Base-by-base conservation (phyloP, 1,140 invertebrate species). In the Cepaea nemoralis region DNA sequence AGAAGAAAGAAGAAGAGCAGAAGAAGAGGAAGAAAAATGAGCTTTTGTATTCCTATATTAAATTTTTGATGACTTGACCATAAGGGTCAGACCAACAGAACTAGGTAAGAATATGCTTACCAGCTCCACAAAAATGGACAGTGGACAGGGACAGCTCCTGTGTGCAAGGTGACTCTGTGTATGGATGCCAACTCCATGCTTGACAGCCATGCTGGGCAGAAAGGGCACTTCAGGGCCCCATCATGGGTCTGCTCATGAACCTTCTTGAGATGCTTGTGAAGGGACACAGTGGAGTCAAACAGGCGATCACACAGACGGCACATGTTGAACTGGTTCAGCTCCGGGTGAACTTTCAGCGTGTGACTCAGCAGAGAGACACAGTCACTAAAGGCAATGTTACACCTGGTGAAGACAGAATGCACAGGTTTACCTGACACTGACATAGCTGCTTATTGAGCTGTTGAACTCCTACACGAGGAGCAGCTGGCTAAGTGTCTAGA, bases 41-140 rank as follows among this genome's bases (percentile, higher is more conserved):
- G n/a, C n/a, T n/a, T n/a, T n/a, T n/a, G n/a, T n/a, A n/a, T n/a
- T n/a, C n/a, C n/a, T n/a, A n/a, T n/a, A n/a, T n/a, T n/a, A n/a
- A n/a, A n/a, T n/a, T n/a, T n/a, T n/a, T n/a, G n/a, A n/a, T n/a
- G n/a, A n/a, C n/a, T n/a, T n/a, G n/a, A n/a, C n/a, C n/a, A n/a
- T n/a, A n/a, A n/a, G n/a, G n/a, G n/a, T n/a, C n/a, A n/a, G n/a
- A n/a, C n/a, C n/a, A n/a, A n/a, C n/a, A n/a, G n/a, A n/a, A n/a
- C n/a, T n/a, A n/a, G n/a, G n/a, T n/a, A 45, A 74, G 24, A 16
- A 37, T 66, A 37, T n/a, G 45, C 66, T 42, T 14, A 80, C 78
- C 78, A 45, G 78, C 45, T 19, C 78, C 78, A 73, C 78, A 80
- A n/a, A 67, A 80, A 80, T 50, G 78, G 78, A 39, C 78, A 80